Conservation (phyloP, 2,888 invertebrate species). For the Hydrotaea diabolus region DNA sequence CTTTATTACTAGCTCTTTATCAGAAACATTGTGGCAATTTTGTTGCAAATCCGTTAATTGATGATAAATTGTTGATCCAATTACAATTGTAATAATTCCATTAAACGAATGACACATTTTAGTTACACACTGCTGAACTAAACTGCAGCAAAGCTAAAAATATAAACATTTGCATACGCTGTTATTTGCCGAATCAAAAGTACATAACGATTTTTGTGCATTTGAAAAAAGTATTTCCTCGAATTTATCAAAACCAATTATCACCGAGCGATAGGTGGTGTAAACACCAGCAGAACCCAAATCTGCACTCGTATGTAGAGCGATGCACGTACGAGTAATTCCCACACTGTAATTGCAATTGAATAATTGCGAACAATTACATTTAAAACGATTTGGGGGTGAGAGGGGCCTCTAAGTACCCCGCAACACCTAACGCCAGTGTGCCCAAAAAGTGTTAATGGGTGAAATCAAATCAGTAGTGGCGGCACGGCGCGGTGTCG, state of each 20-base stretch:
- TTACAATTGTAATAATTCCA: constrained; percentile 37
- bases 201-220: neutral
- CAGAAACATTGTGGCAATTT: constrained; percentile 2
- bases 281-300: neutral
- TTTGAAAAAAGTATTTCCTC: constrained; percentile 32
- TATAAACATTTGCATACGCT: constrained; percentile 14
- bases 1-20: neutral
- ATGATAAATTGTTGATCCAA: constrained; percentile 30
- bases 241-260: constrained; percentile 62
- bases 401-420: constrained; percentile 5
- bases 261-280: neutral
- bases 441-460: neutral
- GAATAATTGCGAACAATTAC: constrained; percentile 62
- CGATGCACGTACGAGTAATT: constrained; percentile 49
- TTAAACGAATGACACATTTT: constrained; percentile 43
- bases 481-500: neutral
- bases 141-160: neutral
- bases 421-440: neutral
- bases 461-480: constrained; percentile 46
- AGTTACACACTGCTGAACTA: constrained; percentile 28
- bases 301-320: too few relatives aligned
- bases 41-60: constrained; percentile 32
- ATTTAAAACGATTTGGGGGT: constrained; percentile 46
- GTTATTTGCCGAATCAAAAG: neutral
- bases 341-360: constrained; percentile 64